Percentiles rank a stretch among this genome's conserved stretches.
phyloP scores from a whole-genome alignment of 2,888 invertebrate species.

The Petrophora chlorosata region DNA sequence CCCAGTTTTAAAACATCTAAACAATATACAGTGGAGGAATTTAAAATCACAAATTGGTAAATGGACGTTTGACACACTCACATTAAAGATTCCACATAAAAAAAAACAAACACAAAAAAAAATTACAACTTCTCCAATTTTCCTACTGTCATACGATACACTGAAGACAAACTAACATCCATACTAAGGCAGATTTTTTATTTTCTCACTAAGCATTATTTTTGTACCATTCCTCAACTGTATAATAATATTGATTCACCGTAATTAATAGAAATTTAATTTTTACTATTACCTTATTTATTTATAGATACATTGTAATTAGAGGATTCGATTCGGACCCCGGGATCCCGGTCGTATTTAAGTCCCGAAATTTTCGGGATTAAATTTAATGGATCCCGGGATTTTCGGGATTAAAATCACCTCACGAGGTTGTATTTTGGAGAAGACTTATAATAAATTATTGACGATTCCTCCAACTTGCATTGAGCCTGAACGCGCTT shows the following conservation, averaged over 20 bases:
- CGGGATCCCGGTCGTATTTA: no score
- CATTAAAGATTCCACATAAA: conserved; percentile 29
- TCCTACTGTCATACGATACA: conserved; percentile 8
- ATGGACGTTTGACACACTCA: conserved; percentile 70
- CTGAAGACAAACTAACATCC: conserved; percentile 16
- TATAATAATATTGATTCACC: conserved; percentile 54
- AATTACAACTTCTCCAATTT: conserved; percentile 11
- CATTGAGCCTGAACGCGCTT: no score
- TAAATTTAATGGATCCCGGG: no score
- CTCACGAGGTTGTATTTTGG: no score
- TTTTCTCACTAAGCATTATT: conserved; percentile 25
- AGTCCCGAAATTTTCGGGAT: no score
- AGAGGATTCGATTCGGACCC: no score
- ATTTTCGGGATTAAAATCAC: no score
- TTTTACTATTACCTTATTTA: conserved; percentile 41
- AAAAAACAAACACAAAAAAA: conserved; percentile 15
- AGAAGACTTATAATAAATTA: no score
- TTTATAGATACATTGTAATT: no score
- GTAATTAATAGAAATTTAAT: conserved; percentile 57
- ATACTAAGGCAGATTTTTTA: conserved; percentile 25
- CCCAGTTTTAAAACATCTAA: conserved; percentile 59
- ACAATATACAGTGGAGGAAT: conserved; percentile 81
- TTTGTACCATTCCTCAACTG: conserved; percentile 66
- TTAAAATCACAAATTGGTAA: conserved; percentile 63
- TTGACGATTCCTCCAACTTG: no score